These are phyloP conservation scores for Plodia interpunctella DNA, from an alignment of 1,140 invertebrate genomes.

Conservation along the genomic window DNA sequence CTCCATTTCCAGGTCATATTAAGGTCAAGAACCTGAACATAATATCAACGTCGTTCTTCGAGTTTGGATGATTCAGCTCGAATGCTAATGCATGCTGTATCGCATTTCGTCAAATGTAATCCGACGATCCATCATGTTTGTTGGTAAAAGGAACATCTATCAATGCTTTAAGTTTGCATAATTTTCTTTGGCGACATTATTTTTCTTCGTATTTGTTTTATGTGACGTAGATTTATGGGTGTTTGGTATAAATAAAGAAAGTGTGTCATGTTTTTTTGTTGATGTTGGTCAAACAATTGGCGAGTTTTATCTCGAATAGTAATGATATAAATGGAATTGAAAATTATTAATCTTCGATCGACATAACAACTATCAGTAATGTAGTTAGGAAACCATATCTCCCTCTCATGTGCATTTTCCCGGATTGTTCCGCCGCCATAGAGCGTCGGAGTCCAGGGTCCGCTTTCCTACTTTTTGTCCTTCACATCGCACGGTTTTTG, in stretches of 20 bases:
- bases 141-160: conserved; percentile 44
- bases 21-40: conserved; percentile 7
- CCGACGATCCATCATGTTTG: conserved; percentile 54
- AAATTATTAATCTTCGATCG: too few species aligned
- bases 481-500: too few species aligned
- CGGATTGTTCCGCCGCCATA: too few species aligned
- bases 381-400: too few species aligned
- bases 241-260: too few species aligned
- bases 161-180: conserved; percentile 39
- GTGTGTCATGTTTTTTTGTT: background rate
- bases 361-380: too few species aligned
- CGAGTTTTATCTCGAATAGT: too few species aligned
- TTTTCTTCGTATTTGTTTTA: conserved; percentile 9
- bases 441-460: too few species aligned
- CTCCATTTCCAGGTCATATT: too few species aligned
- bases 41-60: conserved; percentile 26
- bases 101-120: conserved; percentile 55
- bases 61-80: conserved; percentile 40
- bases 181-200: conserved; percentile 18
- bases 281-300: background rate
- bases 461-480: too few species aligned
- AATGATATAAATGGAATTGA: too few species aligned
- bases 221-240: background rate
- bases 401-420: too few species aligned
- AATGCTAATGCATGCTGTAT: conserved; percentile 63